Conservation (phyloP, 2,888 invertebrate genomes). For the Eupsilia transversa region DNA sequence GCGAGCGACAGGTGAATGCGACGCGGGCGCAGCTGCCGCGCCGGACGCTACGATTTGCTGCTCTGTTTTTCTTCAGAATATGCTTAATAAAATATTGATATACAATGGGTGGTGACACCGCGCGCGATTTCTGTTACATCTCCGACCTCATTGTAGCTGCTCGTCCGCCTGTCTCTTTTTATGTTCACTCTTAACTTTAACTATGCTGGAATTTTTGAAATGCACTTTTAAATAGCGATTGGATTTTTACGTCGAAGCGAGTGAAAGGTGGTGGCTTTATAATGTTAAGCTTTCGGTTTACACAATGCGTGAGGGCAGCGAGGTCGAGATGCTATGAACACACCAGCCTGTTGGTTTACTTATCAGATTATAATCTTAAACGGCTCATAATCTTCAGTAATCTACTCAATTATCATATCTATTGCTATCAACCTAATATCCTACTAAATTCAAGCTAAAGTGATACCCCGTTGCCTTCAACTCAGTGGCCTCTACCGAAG, state of each 20-base stretch:
- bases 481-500: constrained; percentile 52
- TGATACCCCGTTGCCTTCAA: constrained; percentile 33
- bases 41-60: constrained; percentile 82
- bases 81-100: constrained; percentile 86
- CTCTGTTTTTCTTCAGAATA: constrained; percentile 83
- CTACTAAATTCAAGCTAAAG: constrained; percentile 9
- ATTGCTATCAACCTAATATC: constrained; percentile 20
- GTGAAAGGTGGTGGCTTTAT: constrained; percentile 55
- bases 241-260: constrained; percentile 50
- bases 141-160: constrained; percentile 74
- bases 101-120: constrained; percentile 85
- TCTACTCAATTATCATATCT: constrained; percentile 33
- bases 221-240: constrained; percentile 55
- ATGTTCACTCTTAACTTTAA: constrained; percentile 56
- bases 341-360: constrained; percentile 29
- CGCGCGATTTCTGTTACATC: constrained; percentile 74
- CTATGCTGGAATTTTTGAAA: constrained; percentile 56
- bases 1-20: constrained; percentile 88
- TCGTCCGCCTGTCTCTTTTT: constrained; percentile 68
- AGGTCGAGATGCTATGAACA: constrained; percentile 37
- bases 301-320: constrained; percentile 52
- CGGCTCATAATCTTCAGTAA: constrained; percentile 37
- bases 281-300: constrained; percentile 48
- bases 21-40: constrained; percentile 80
- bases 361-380: constrained; percentile 28